phyloP scores from a whole-genome alignment of 1,140 invertebrate species.

The Monomorium pharaonis region DNA sequence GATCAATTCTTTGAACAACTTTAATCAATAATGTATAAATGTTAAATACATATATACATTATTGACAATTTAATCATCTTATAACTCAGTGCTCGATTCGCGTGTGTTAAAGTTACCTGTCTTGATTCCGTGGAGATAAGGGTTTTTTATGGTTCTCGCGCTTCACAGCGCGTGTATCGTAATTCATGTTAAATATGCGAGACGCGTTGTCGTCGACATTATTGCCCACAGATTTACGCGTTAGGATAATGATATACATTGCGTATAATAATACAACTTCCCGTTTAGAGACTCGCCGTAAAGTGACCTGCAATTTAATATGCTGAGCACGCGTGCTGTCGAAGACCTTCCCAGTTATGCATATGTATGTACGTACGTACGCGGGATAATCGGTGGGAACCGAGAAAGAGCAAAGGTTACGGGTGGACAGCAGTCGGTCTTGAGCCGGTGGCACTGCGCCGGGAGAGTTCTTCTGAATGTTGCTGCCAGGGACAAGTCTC shows the following conservation, averaged over 20 bases:
- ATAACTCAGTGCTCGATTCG: neutral
- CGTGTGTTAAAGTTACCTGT: neutral
- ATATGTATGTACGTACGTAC: neutral
- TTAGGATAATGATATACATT: slow-evolving; percentile 60
- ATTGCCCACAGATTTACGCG: slow-evolving; percentile 46
- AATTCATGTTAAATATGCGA: slow-evolving; percentile 27
- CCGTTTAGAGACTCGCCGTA: slow-evolving; percentile 28
- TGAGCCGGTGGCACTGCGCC: slow-evolving; percentile 33
- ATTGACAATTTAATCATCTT: neutral
- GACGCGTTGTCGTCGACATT: slow-evolving; percentile 28
- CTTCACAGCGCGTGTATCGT: neutral
- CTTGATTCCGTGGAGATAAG: neutral
- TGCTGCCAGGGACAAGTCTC: slow-evolving; percentile 55
- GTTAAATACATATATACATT: neutral
- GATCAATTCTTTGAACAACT: neutral
- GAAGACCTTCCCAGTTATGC: slow-evolving; percentile 41
- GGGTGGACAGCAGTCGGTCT: slow-evolving; percentile 31
- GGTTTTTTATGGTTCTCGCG: neutral
- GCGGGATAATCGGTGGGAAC: slow-evolving; percentile 15
- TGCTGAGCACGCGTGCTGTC: slow-evolving; percentile 30
- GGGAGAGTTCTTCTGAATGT: slow-evolving; percentile 52
- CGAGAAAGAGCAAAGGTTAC: slow-evolving; percentile 53
- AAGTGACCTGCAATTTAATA: slow-evolving; percentile 50
- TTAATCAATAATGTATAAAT: neutral
- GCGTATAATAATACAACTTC: slow-evolving; percentile 47